A percentile compares a stretch with the other conserved stretches of the same genome.
These are phyloP conservation scores for Pocota personata DNA, from an alignment of 2,888 invertebrate species.

Conservation along the genomic window DNA sequence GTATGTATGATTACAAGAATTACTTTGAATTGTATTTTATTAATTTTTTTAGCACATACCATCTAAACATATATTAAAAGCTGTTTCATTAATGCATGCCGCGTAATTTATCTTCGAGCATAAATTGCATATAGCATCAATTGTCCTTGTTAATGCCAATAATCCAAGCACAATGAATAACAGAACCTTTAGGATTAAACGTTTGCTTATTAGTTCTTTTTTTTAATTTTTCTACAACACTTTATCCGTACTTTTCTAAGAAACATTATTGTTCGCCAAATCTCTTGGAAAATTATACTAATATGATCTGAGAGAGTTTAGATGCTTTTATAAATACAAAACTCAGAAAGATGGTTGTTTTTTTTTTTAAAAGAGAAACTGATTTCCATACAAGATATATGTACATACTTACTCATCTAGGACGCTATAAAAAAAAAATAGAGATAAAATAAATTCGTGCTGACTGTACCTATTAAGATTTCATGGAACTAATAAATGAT, in stretches of 20 bases:
- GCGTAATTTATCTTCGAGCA: not conserved
- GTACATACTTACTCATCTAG: not conserved
- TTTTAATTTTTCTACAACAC: too few relatives aligned
- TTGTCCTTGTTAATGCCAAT: too few relatives aligned
- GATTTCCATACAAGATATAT: not conserved
- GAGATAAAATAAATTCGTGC: not conserved
- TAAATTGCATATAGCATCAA: too few relatives aligned
- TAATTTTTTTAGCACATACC: not conserved
- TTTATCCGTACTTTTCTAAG: not conserved
- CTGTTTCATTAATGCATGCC: slow-evolving; percentile 23
- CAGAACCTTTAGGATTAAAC: too few relatives aligned
- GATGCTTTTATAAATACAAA: not conserved
- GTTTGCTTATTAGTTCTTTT: too few relatives aligned
- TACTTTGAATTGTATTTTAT: too few relatives aligned
- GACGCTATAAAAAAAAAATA: not conserved
- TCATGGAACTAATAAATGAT: not conserved
- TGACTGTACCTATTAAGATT: not conserved
- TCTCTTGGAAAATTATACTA: not conserved
- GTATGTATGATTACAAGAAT: not conserved
- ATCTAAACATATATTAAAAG: slow-evolving; percentile 6
- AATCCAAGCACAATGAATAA: too few relatives aligned
- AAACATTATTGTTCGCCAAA: not conserved
- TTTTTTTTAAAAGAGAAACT: not conserved
- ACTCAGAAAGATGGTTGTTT: not conserved
- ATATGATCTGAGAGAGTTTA: not conserved